Evolutionary conservation across 2,797 vertebrate species (phyloP), one percentile per base, ranked within the genome.

Genomic region (Helarctos malayanus): DNA sequence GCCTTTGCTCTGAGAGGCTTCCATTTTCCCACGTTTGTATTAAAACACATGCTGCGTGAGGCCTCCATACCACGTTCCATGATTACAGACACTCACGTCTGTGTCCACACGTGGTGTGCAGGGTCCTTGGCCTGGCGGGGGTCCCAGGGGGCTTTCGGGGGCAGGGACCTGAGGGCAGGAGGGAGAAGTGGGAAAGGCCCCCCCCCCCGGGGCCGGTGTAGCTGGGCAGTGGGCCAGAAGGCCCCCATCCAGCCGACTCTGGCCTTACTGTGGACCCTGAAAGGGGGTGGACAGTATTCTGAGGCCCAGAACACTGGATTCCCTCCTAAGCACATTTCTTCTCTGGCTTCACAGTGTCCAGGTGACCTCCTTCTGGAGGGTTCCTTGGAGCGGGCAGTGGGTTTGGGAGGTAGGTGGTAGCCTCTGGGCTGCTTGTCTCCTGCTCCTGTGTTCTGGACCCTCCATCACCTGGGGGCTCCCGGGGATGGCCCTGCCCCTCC

Each of bases 21-120:
- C 1, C 2, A 5, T 9, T 73, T 82, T 10, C 21, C 71, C 8
- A 3, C 0, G n/a, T 56, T 56, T 35, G 13, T 47, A 18, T 83
- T 76, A 57, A 71, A 56, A 25, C 16, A 4, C 32, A 0, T 29
- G 8, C 15, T 32, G 5, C 2, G 10, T 0, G 2, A 38, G 25
- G 10, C 21, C 0, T 15, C 3, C 8, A 18, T 25, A 7, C 21
- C 0, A 1, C 16, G 2, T 3, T 13, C 65, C 32, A 2, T 73
- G 12, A 52, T 23, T n/a, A 41, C 11, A 14, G 29, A 81, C 7
- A 73, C 7, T 0, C 0, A 2, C 3, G 1, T 4, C 15, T 2
- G 2, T 5, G 76, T 12, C 16, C 59, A 21, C n/a, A 49, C 14
- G 9, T 29, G 35, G 8, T 14, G 32, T 5, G 2, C 10, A 7